These are phyloP conservation scores for Melieria omissa DNA, from an alignment of 2,888 invertebrate genomes.

Conservation along the genomic window DNA sequence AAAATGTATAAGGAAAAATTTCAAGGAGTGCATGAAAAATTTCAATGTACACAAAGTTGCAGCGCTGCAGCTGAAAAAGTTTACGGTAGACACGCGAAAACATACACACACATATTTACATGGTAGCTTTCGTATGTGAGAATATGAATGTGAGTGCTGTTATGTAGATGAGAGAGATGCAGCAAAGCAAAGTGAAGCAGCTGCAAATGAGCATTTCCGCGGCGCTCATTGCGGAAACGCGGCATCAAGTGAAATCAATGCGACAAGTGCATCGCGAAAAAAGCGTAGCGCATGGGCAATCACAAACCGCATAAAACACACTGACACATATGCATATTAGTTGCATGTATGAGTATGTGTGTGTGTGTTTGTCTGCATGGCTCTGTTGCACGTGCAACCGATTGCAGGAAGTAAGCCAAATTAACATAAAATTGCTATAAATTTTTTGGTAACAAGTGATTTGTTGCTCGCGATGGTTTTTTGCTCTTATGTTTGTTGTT, in stretches of 20 bases:
- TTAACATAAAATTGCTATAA: constrained; percentile 62
- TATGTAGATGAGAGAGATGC: not conserved
- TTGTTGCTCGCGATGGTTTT: constrained; percentile 48
- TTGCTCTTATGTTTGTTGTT: not conserved
- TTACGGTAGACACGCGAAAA: not conserved
- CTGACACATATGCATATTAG: not conserved
- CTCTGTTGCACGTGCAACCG: constrained; percentile 30
- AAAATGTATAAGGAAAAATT: no score
- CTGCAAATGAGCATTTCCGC: no score
- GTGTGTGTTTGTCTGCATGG: constrained; percentile 25
- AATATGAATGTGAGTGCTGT: no score
- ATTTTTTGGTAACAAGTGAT: constrained; percentile 61
- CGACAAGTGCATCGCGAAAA: no score
- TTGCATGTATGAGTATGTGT: not conserved
- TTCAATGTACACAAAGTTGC: constrained; percentile 11
- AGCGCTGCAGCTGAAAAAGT: not conserved
- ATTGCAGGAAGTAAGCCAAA: constrained; percentile 48
- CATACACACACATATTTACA: not conserved
- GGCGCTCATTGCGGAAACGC: no score
- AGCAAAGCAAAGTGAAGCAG: not conserved
- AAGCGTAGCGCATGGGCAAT: not conserved
- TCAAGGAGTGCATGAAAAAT: constrained; percentile 2
- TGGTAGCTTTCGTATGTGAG: no score
- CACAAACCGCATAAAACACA: not conserved
- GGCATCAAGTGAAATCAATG: no score